Evolutionary conservation across 1,140 invertebrate genomes (phyloP).

Genomic region (Calliopsis andreniformis): DNA sequence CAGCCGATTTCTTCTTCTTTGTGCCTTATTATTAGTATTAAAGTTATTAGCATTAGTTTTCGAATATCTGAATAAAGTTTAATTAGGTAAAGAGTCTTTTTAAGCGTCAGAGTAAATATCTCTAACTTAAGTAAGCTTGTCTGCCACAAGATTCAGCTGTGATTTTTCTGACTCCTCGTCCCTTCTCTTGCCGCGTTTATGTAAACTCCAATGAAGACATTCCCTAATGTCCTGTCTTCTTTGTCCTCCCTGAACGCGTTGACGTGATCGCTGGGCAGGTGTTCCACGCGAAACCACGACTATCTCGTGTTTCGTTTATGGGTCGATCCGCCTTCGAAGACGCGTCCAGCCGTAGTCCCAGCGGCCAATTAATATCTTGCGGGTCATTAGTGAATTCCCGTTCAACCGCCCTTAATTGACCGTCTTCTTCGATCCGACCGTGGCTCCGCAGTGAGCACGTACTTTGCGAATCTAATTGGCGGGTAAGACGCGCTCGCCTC

Average conservation of each 20-base stretch:
- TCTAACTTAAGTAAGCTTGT: no score
- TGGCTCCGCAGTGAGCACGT: conserved; percentile 12
- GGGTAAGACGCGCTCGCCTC: conserved; percentile 15
- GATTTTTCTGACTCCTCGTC: no score
- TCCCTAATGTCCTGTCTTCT: conserved; percentile 18
- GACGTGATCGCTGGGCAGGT: conserved; percentile 34
- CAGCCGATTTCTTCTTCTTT: no score
- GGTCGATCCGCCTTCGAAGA: conserved; percentile 38
- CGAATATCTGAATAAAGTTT: no score
- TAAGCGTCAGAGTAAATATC: no score
- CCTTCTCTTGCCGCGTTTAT: neutral
- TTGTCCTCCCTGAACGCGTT: conserved; percentile 27
- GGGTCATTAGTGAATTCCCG: conserved; percentile 66
- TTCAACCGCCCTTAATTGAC: conserved; percentile 65
- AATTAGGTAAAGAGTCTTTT: no score
- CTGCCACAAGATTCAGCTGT: no score
- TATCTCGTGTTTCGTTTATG: conserved; percentile 48
- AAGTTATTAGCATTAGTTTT: no score
- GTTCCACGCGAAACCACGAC: conserved; percentile 40
- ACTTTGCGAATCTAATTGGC: conserved; percentile 50
- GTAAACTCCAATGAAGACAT: conserved; percentile 31
- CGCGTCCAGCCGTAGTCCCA: conserved; percentile 28
- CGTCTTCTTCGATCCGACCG: conserved; percentile 41
- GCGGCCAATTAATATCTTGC: conserved; percentile 69
- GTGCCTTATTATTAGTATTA: no score